These are phyloP conservation scores for Microtus ochrogaster DNA, from an alignment of 2,113 vertebrate genomes.

Conservation along the genomic window DNA sequence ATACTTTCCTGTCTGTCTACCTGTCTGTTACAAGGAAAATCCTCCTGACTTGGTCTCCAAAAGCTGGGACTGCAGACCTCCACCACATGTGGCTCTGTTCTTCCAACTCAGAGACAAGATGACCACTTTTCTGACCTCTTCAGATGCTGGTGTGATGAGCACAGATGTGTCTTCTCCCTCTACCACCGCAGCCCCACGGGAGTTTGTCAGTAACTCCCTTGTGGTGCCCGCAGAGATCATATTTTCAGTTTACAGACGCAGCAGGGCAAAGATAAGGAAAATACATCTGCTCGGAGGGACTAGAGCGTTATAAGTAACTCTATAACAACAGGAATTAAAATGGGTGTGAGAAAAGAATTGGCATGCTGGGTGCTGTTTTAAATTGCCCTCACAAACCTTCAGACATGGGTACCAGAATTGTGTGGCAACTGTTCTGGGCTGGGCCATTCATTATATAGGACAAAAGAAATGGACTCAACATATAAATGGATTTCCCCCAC, in stretches of 20 bases:
- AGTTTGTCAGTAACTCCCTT: not conserved
- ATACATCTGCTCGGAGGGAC: not conserved
- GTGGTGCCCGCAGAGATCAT: not conserved
- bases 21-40: not conserved
- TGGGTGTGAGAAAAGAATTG: not conserved
- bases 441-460: conserved; percentile 76
- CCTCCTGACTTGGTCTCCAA: not conserved
- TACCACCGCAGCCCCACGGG: not conserved
- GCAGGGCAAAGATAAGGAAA: not conserved
- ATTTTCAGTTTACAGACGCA: not conserved
- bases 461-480: conserved; percentile 74
- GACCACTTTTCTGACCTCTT: not conserved
- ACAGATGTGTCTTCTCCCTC: not conserved
- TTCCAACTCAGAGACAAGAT: not conserved
- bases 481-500: conserved; percentile 54
- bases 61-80: not conserved
- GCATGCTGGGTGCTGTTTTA: not conserved
- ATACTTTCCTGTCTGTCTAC: not conserved
- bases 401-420: conserved; percentile 2
- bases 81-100: not conserved
- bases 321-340: not conserved
- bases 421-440: conserved; percentile 57
- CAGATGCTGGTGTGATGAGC: not conserved
- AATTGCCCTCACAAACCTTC: not conserved
- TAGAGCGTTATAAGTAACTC: not conserved